Conservation (phyloP, 2,113 vertebrate genomes). For the Tamias sibiricus region DNA sequence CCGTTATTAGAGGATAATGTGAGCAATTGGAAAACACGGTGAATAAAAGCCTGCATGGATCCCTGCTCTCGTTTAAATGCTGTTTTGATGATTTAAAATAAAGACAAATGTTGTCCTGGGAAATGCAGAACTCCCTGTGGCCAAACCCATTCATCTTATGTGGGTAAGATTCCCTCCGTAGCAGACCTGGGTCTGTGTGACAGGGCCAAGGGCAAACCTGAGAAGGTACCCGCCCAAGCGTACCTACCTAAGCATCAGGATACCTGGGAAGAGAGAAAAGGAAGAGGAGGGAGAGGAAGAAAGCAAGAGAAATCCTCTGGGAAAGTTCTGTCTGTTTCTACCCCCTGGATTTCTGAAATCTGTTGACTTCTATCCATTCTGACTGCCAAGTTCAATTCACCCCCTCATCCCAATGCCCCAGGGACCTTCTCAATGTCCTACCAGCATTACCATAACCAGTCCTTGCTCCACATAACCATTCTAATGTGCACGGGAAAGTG, state of each 20-base stretch:
- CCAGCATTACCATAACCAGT: background rate
- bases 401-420: background rate
- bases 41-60: slow-evolving; percentile 53
- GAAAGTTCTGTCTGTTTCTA: background rate
- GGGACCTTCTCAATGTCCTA: background rate
- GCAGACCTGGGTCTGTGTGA: background rate
- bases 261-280: background rate
- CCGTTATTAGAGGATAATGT: slow-evolving; percentile 54
- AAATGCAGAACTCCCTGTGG: slow-evolving; percentile 46
- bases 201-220: background rate
- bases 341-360: background rate
- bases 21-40: slow-evolving; percentile 59
- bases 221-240: background rate
- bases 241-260: background rate
- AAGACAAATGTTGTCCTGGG: slow-evolving; percentile 77
- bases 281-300: background rate
- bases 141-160: slow-evolving; percentile 57
- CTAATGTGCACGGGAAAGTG: background rate
- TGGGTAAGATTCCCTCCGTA: background rate
- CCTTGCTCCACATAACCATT: too few species aligned
- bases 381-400: background rate
- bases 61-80: slow-evolving; percentile 61
- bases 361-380: background rate
- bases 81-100: slow-evolving; percentile 65
- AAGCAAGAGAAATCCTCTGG: background rate